Evolutionary conservation across 2,888 invertebrate genomes (phyloP).

Genomic region (Cabera pusaria): DNA sequence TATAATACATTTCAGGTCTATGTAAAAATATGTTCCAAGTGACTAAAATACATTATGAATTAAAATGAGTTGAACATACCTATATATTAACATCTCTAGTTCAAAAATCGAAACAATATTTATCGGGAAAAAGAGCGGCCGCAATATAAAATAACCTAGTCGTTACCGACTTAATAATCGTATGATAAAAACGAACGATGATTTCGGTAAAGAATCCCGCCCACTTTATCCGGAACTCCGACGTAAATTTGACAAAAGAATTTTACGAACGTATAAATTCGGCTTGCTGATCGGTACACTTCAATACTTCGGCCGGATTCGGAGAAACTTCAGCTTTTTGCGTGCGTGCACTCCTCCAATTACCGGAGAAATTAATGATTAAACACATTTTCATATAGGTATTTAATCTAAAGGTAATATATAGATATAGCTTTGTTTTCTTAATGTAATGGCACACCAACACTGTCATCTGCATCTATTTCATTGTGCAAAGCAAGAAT

Average conservation of each 20-base stretch:
- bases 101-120: no score
- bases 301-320: slow-evolving; percentile 56
- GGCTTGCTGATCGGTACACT: slow-evolving; percentile 67
- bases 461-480: no score
- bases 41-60: no score
- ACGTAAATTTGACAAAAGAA: slow-evolving; percentile 81
- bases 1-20: no score
- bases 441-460: slow-evolving; percentile 46
- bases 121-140: no score
- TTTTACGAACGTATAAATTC: slow-evolving; percentile 81
- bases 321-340: slow-evolving; percentile 73
- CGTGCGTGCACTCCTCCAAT: slow-evolving; percentile 63
- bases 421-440: no score
- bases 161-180: slow-evolving; percentile 59
- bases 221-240: slow-evolving; percentile 67
- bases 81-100: no score
- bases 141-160: slow-evolving; percentile 7
- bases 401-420: no score
- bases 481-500: no score
- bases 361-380: slow-evolving; percentile 80
- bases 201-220: slow-evolving; percentile 73
- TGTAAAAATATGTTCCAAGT: no score
- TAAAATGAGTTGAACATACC: no score
- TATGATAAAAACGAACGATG: slow-evolving; percentile 65
- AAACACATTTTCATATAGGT: slow-evolving; percentile 77